Evolutionary conservation across 2,113 vertebrate genomes (phyloP), one percentile per base, ranked within the genome.

Genomic region (Pantherophis guttatus): DNA sequence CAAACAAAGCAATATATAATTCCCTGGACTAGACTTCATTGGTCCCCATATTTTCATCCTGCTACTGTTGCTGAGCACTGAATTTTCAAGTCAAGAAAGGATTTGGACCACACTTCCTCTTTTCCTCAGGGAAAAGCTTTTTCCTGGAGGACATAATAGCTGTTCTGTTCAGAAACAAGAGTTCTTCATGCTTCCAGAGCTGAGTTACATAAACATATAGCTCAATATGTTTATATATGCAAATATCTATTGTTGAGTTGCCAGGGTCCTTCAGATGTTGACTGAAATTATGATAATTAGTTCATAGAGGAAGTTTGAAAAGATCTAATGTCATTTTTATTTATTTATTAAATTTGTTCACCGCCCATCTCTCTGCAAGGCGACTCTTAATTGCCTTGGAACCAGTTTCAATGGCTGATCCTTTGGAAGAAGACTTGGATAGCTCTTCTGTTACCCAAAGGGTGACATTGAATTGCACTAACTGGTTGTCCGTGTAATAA

Each of bases 1-100:
- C 50, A 95, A 95, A 96, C 0, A 0, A 88, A 3, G 58, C 91
- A 94, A 91, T 91, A 93, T 48, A 55, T 91, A 94, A 93, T 96
- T 95, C 75, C 90, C 93, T 23, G 70, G 91, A 86, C 91, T 2
- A 23, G 92, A 88, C 91, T 94, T 90, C 55, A 88, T 39, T 15
- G 91, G 48, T 86, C 85, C 24, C 44, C 90, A 24, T 0, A 0
- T 54, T 91, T 86, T 81, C 33, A 81, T 10, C 17, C 33, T 39
- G 17, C 17, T 39, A 94, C 81, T 55, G 94, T 75, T 65, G 89
- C 0, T 0, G 85, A 0, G 0, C 0, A 0, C 17, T 88, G 87
- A 85, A 92, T 92, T 97, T 94, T 90, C 53, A 58, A 48, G 87
- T 50, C 0, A 8, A 26, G 87, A 87, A 26, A 50, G 50, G 86